Percentiles rank a stretch among this genome's conserved stretches.
Conservation (phyloP, 2,797 vertebrate genomes). For the Sebastes kiyomatsui region DNA sequence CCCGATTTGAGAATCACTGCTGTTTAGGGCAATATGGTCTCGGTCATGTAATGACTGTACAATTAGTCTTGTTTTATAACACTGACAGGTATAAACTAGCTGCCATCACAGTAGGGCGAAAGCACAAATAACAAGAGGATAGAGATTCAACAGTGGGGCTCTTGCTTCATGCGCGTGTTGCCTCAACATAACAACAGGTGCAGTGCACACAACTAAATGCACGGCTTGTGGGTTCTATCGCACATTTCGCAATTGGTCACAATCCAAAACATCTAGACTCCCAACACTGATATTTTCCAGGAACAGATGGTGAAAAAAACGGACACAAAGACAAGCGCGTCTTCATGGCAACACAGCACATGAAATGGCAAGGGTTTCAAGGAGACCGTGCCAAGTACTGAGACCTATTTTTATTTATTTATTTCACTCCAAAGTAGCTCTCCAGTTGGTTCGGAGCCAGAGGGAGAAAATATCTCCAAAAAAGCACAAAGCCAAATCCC, state of each 20-base stretch:
- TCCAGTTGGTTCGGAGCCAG: constrained; percentile 61
- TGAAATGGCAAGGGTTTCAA: constrained; percentile 57
- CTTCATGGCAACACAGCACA: constrained; percentile 56
- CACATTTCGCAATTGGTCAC: constrained; percentile 35
- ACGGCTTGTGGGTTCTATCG: constrained; percentile 30
- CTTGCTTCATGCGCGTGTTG: constrained; percentile 6
- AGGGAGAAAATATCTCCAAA: constrained; percentile 42
- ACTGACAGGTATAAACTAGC: constrained; percentile 18
- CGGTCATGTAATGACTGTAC: constrained; percentile 8
- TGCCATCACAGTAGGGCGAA: constrained; percentile 10
- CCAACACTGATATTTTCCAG: constrained; percentile 49
- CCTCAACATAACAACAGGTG: constrained; percentile 52
- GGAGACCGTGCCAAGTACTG: constrained; percentile 51
- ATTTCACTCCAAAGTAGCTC: constrained; percentile 45
- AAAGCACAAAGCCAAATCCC: constrained; percentile 52
- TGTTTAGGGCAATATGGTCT: constrained; percentile 13
- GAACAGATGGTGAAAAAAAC: constrained; percentile 72
- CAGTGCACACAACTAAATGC: constrained; percentile 27
- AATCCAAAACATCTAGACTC: constrained; percentile 47
- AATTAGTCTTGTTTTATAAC: constrained; percentile 21
- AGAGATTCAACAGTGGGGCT: constrained; percentile 22
- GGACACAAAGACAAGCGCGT: constrained; percentile 57
- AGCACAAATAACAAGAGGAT: constrained; percentile 40
- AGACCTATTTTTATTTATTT: constrained; percentile 66
- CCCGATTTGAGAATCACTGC: neutral